Evolutionary conservation across 2,888 invertebrate genomes (phyloP), one percentile per base, ranked within the genome.

Genomic region (Cataglyphis livida): DNA sequence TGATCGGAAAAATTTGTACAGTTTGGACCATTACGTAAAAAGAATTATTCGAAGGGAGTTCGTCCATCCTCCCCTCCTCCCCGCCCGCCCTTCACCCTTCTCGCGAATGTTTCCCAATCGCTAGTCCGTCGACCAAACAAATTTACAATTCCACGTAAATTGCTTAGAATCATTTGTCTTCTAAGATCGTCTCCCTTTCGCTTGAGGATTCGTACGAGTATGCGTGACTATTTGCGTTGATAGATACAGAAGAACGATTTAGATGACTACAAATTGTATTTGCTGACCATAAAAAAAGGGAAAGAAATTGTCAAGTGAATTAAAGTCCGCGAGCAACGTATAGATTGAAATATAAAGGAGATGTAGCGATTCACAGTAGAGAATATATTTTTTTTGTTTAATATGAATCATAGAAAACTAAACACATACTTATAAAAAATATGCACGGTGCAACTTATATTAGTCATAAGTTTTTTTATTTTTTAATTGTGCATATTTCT

Each of bases 131-230:
- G 87, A 84, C 84, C 83, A 83, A 85, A 79, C 88, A 89, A 93
- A 91, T 93, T 92, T 92, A 90, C 90, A 91, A 91, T 90, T 91
- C 89, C 87, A 87, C 85, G 87, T 88, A 87, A 88, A 88, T 86
- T 79, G 86, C 71, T 81, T 57, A 81, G 82, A 76, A 82, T 75
- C 70, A 57, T 57, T 44, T 51, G 54, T 41, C 10, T 54, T 32
- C 65, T 83, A 62, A 32, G 25, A 65, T 10, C 10, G 18, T 32
- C 44, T 54, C 5, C n/a, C 62, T 83, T 48, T 73, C 32, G 32
- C n/a, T 48, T 18, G 12, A 51, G 64, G 68, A 66, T 84, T 62
- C 48, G 21, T 81, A 32, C 9, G 10, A 51, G 41, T 70, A n/a
- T 82, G 57, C 78, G 57, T 59, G 78, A 59, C 15, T 79, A 18